A percentile compares a stretch with the other conserved stretches of the same genome.
phyloP scores from a whole-genome alignment of 2,113 vertebrate species.

The Butorides virescens region DNA sequence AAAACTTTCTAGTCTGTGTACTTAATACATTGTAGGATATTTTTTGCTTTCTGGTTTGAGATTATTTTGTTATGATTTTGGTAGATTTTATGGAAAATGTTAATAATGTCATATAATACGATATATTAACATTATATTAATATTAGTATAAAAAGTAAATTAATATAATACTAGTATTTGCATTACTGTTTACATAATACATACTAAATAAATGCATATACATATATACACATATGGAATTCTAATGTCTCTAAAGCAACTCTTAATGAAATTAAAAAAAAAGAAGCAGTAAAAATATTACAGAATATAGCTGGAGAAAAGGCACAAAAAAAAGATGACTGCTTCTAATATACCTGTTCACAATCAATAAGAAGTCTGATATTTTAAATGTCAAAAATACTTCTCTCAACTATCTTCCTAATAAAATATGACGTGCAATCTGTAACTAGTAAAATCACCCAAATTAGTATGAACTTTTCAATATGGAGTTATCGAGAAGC shows the following conservation, averaged over 20 bases:
- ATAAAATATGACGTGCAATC: background rate
- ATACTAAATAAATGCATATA: background rate
- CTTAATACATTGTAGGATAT: background rate
- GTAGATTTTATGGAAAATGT: background rate
- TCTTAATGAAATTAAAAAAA: background rate
- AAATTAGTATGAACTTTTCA: background rate
- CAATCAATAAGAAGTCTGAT: background rate
- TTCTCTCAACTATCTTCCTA: background rate
- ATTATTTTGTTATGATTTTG: background rate
- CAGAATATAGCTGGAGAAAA: background rate
- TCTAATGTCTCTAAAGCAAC: background rate
- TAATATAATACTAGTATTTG: background rate
- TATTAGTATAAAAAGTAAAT: background rate
- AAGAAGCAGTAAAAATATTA: background rate
- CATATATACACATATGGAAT: background rate
- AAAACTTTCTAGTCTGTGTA: background rate
- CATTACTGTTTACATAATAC: background rate
- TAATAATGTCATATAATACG: background rate
- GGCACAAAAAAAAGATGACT: background rate
- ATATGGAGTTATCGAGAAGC: background rate
- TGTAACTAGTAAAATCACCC: background rate
- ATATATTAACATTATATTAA: background rate
- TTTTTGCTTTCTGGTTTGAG: background rate
- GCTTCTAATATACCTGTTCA: background rate
- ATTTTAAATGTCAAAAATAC: background rate